A percentile compares a stretch with the other conserved stretches of the same genome.
phyloP scores from a whole-genome alignment of 2,797 vertebrate species.

The Chrysolophus pictus region DNA sequence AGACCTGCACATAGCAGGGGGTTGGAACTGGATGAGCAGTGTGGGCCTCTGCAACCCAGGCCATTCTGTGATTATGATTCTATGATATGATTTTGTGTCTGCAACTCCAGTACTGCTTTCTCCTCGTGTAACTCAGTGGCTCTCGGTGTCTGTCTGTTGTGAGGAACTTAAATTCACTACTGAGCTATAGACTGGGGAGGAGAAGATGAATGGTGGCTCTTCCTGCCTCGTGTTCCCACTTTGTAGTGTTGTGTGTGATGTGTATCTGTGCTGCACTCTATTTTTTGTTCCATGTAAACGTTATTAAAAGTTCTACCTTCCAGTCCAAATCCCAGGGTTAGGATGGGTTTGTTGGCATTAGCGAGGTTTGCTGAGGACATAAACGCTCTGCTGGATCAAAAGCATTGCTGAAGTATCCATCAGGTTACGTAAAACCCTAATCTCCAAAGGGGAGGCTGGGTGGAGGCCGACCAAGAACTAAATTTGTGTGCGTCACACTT shows the following conservation, averaged over 20 bases:
- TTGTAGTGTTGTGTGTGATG: rapidly evolving
- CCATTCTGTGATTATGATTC: too few relatives aligned
- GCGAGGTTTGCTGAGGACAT: conserved; percentile 19
- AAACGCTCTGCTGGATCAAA: not conserved
- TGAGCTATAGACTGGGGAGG: not conserved
- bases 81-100: too few relatives aligned
- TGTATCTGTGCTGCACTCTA: rapidly evolving
- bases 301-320: not conserved
- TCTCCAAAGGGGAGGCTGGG: conserved; percentile 20
- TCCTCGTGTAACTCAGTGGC: too few relatives aligned
- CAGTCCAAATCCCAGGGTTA: not conserved
- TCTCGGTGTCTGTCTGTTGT: not conserved
- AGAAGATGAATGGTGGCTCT: not conserved
- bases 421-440: conserved; percentile 40
- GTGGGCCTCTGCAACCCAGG: too few relatives aligned
- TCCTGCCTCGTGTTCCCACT: not conserved
- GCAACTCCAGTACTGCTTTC: too few relatives aligned
- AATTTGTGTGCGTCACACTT: not conserved
- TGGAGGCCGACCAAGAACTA: not conserved
- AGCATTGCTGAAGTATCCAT: not conserved
- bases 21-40: too few relatives aligned
- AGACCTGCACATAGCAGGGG: too few relatives aligned
- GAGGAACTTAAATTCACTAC: not conserved
- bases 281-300: not conserved
- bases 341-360: not conserved